phyloP scores from a whole-genome alignment of 2,113 vertebrate species.

The Numenius arquata region DNA sequence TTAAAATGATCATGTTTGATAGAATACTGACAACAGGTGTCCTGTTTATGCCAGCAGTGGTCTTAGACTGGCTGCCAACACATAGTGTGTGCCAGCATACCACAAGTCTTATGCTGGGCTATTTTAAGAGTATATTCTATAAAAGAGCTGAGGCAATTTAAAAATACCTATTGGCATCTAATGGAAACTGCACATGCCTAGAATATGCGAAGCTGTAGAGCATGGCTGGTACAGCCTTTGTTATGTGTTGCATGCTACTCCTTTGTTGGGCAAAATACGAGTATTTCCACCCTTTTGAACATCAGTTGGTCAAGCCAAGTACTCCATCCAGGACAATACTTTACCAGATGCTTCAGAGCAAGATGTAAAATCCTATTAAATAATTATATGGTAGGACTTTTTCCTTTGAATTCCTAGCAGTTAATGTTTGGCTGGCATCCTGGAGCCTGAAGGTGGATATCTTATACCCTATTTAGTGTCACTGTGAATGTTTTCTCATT shows the following conservation, averaged over 20 bases:
- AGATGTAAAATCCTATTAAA: not conserved
- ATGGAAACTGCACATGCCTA: not conserved
- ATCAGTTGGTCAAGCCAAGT: not conserved
- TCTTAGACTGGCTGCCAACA: slow-evolving; percentile 22
- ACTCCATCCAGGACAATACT: not conserved
- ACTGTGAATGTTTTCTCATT: not conserved
- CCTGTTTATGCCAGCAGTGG: slow-evolving; percentile 24
- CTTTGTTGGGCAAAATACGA: not conserved
- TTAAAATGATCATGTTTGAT: not conserved
- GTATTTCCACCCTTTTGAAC: not conserved
- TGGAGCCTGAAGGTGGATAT: not conserved
- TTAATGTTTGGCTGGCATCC: not conserved
- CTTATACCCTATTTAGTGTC: not conserved
- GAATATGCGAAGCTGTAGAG: not conserved
- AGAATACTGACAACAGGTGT: slow-evolving; percentile 46
- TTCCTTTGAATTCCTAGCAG: not conserved
- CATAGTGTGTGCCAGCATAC: slow-evolving; percentile 2
- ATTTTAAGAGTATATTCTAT: slow-evolving; percentile 45
- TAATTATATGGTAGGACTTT: not conserved
- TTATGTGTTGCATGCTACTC: not conserved
- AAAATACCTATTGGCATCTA: not conserved
- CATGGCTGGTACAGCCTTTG: not conserved
- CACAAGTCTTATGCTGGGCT: not conserved
- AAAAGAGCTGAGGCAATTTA: not conserved
- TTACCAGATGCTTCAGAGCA: not conserved